These are phyloP conservation scores for Panagrolaimus sp. DNA, from an alignment of 1,140 invertebrate genomes.

Conservation along the genomic window DNA sequence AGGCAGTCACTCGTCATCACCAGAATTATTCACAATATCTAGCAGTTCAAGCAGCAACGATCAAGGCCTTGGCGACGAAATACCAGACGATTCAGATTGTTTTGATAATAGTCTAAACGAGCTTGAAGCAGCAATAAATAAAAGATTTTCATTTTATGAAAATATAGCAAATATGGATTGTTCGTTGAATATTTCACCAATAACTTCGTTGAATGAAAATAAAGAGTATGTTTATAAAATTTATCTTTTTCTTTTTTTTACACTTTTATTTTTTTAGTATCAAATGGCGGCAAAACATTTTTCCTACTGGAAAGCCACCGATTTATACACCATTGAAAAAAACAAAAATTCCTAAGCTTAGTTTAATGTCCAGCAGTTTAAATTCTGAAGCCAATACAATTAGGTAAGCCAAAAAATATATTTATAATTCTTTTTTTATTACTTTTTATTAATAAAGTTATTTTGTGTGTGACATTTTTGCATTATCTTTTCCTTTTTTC, in stretches of 20 bases:
- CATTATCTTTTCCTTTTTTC: no score
- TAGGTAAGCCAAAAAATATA: no score
- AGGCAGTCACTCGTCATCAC: neutral
- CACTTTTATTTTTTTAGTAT: neutral
- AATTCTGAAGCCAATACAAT: neutral
- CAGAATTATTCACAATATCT: neutral
- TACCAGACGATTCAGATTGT: neutral
- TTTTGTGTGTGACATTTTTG: no score
- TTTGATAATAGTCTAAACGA: neutral
- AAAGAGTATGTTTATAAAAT: no score
- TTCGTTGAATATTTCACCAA: neutral
- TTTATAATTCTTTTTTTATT: neutral
- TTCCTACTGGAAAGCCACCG: neutral
- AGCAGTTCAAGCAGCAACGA: constrained; percentile 7
- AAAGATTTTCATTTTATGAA: neutral
- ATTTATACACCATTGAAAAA: neutral
- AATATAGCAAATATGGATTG: neutral
- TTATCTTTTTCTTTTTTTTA: neutral
- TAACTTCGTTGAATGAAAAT: neutral
- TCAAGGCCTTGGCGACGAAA: constrained; percentile 5
- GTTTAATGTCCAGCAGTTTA: neutral
- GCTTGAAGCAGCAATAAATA: neutral
- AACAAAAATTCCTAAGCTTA: neutral
- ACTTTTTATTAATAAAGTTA: no score
- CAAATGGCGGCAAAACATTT: neutral